Evolutionary conservation across 1,140 invertebrate genomes (phyloP).

Genomic region (Plectrocnemia conspersa): DNA sequence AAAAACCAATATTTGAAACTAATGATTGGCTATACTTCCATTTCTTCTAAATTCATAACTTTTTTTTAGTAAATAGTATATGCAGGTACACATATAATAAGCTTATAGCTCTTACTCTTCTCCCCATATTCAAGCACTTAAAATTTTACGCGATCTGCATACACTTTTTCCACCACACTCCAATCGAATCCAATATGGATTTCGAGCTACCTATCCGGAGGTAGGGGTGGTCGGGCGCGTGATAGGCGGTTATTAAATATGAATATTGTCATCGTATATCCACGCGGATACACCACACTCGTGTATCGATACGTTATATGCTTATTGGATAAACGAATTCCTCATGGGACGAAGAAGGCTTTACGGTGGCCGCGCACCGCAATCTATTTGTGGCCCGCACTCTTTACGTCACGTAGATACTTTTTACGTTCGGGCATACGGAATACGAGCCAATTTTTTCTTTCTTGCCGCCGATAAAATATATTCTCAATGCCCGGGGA

Average conservation of each 20-base stretch:
- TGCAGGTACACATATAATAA: too few species aligned
- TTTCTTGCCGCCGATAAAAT: conserved; percentile 17
- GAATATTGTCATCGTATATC: not conserved
- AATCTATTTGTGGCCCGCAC: conserved; percentile 4
- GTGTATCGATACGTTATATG: conserved; percentile 28
- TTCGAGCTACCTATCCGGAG: too few species aligned
- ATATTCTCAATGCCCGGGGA: conserved; percentile 30
- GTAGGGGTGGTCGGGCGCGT: too few species aligned
- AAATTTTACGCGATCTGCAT: too few species aligned
- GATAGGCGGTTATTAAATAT: not conserved
- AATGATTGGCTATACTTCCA: too few species aligned
- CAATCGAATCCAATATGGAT: too few species aligned
- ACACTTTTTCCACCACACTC: too few species aligned
- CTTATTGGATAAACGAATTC: conserved; percentile 35
- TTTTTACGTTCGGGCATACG: conserved; percentile 20
- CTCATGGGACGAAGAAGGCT: conserved; percentile 24
- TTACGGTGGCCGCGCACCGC: conserved; percentile 9
- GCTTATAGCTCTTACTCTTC: too few species aligned
- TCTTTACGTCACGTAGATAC: conserved; percentile 31
- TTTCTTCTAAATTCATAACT: too few species aligned
- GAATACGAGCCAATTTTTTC: not conserved
- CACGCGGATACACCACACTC: not conserved
- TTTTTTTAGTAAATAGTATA: too few species aligned
- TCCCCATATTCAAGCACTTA: too few species aligned
- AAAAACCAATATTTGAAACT: too few species aligned